Evolutionary conservation across 2,113 vertebrate genomes (phyloP).

Genomic region (Sisor rabdophorus): DNA sequence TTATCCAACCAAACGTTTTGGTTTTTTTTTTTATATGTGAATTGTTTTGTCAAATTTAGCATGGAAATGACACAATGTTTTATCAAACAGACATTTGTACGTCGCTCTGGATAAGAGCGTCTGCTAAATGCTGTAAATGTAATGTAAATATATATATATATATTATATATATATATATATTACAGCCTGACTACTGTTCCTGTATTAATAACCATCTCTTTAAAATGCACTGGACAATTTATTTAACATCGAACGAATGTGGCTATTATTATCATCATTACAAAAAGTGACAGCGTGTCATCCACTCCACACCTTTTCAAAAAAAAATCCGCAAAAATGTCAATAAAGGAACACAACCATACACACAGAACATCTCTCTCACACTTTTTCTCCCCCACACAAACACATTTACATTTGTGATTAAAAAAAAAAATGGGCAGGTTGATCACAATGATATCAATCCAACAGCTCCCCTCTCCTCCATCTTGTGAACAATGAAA

Average conservation of each 20-base stretch:
- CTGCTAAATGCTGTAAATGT: too few relatives aligned
- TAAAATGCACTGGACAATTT: background rate
- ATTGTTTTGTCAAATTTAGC: too few relatives aligned
- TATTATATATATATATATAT: too few relatives aligned
- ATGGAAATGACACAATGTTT: too few relatives aligned
- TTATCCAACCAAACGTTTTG: too few relatives aligned
- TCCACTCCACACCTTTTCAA: slow-evolving; percentile 39
- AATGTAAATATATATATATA: too few relatives aligned
- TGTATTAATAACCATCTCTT: too few relatives aligned
- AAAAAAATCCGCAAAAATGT: slow-evolving; percentile 31
- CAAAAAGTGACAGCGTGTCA: slow-evolving; percentile 18
- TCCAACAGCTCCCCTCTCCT: slow-evolving; percentile 38
- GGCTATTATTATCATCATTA: background rate
- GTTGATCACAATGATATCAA: slow-evolving; percentile 49
- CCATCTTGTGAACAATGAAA: slow-evolving; percentile 8
- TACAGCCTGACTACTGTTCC: too few relatives aligned
- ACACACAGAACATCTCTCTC: slow-evolving; percentile 2
- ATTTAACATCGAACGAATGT: too few relatives aligned
- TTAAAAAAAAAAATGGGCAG: slow-evolving; percentile 22
- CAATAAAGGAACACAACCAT: slow-evolving; percentile 17
- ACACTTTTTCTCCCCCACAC: slow-evolving; percentile 1
- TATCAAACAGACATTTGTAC: too few relatives aligned
- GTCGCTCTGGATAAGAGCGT: too few relatives aligned
- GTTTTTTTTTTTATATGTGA: too few relatives aligned
- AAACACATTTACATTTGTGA: slow-evolving; percentile 46